These are phyloP conservation scores for Paraplagusia blochii DNA, from an alignment of 2,113 vertebrate species.

Conservation along the genomic window DNA sequence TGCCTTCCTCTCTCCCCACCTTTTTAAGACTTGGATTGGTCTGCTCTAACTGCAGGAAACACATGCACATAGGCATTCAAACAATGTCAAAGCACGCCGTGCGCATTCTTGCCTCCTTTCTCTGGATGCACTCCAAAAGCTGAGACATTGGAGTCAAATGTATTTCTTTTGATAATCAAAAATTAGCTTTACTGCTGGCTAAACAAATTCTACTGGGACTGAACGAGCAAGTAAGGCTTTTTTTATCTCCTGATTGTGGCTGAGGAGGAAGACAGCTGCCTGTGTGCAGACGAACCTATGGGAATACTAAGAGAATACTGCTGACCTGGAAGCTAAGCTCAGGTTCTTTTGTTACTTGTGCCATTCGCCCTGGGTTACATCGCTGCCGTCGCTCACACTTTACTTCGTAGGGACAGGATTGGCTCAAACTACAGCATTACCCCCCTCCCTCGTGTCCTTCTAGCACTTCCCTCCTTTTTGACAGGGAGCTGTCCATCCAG, in stretches of 20 bases:
- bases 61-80: slow-evolving; percentile 40
- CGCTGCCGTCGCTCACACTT: slow-evolving; percentile 15
- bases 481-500: slow-evolving; percentile 42
- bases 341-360: slow-evolving; percentile 50
- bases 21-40: slow-evolving; percentile 57
- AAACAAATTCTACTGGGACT: slow-evolving; percentile 39
- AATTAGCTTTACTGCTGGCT: slow-evolving; percentile 38
- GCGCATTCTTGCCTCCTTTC: slow-evolving; percentile 10
- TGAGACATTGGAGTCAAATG: slow-evolving; percentile 38
- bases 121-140: slow-evolving; percentile 17
- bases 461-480: slow-evolving; percentile 46
- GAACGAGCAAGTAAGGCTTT: slow-evolving; percentile 35
- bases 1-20: slow-evolving; percentile 30
- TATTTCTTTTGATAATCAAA: slow-evolving; percentile 34
- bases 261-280: slow-evolving; percentile 56
- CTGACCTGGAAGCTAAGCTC: slow-evolving; percentile 67
- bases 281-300: slow-evolving; percentile 56
- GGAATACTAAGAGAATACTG: slow-evolving; percentile 66
- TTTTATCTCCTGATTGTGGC: slow-evolving; percentile 26
- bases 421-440: slow-evolving; percentile 33
- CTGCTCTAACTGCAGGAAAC: slow-evolving; percentile 58
- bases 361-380: slow-evolving; percentile 31
- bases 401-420: slow-evolving; percentile 39
- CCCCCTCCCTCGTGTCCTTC: slow-evolving; percentile 31
- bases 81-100: slow-evolving; percentile 36